Evolutionary conservation across 2,888 invertebrate genomes (phyloP).

Genomic region (Phyto melanocephala): DNA sequence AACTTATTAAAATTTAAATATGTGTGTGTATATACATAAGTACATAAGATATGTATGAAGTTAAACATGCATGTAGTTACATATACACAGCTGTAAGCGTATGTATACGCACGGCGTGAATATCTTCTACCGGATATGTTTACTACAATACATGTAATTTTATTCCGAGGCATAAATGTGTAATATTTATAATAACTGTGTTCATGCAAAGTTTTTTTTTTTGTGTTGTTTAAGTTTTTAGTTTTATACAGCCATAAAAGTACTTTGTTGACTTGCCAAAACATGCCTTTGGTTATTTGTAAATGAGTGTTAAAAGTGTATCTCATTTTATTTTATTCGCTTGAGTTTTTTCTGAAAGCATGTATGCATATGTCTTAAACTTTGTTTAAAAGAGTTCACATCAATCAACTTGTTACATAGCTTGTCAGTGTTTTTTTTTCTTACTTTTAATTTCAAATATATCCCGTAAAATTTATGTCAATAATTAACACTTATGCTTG

Average conservation of each 20-base stretch:
- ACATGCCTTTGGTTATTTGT: conserved; percentile 29
- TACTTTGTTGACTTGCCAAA: conserved; percentile 48
- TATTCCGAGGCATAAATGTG: neutral
- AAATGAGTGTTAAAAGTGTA: conserved; percentile 23
- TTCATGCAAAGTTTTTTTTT: conserved; percentile 3
- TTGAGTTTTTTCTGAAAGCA: neutral
- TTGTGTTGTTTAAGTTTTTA: neutral
- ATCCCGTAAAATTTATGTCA: neutral
- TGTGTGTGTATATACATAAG: neutral
- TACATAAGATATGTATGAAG: neutral
- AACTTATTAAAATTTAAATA: too few relatives aligned
- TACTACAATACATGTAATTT: neutral
- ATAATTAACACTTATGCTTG: neutral
- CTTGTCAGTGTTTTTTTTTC: conserved; percentile 31
- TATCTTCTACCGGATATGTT: neutral
- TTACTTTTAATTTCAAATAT: neutral
- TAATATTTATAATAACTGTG: conserved; percentile 1
- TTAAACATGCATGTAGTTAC: neutral
- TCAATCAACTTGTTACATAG: conserved; percentile 43
- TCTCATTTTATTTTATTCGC: neutral
- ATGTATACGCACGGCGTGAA: too few relatives aligned
- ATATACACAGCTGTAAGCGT: too few relatives aligned
- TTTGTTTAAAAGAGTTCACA: conserved; percentile 21
- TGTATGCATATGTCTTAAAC: conserved; percentile 22
- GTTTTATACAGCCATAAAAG: conserved; percentile 9